Percentiles rank a stretch among this genome's conserved stretches.
These are phyloP conservation scores for Zosterops lateralis DNA, from an alignment of 2,113 vertebrate species.

Conservation along the genomic window DNA sequence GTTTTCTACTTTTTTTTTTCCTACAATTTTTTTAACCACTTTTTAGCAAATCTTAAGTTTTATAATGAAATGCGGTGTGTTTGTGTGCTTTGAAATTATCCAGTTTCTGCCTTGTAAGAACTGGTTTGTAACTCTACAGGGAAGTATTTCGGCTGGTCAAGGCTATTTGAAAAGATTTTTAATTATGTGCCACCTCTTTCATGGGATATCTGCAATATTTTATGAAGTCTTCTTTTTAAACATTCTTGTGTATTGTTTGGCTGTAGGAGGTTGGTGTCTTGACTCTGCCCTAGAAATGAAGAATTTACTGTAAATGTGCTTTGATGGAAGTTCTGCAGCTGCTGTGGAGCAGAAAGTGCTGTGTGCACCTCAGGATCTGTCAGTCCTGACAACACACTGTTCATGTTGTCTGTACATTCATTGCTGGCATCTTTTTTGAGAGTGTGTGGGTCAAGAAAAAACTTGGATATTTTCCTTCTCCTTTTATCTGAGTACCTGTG, in stretches of 20 bases:
- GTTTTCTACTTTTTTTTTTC: accelerated
- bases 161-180: not conserved
- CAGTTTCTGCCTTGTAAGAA: not conserved
- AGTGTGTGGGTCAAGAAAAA: not conserved
- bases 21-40: not conserved
- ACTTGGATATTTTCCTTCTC: not conserved
- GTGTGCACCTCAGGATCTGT: not conserved
- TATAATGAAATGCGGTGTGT: not conserved
- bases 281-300: not conserved
- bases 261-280: not conserved
- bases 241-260: not conserved
- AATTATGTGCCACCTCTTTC: not conserved
- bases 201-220: not conserved
- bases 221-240: not conserved
- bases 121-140: not conserved
- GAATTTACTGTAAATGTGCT: not conserved
- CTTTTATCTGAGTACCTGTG: not conserved
- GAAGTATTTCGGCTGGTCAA: not conserved
- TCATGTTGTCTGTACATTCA: not conserved
- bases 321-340: not conserved
- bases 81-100: not conserved
- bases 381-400: not conserved
- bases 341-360: not conserved
- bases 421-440: not conserved
- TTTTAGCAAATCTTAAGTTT: not conserved